Conservation (phyloP, 2,888 invertebrate species). For the Chloromyia formosa region DNA sequence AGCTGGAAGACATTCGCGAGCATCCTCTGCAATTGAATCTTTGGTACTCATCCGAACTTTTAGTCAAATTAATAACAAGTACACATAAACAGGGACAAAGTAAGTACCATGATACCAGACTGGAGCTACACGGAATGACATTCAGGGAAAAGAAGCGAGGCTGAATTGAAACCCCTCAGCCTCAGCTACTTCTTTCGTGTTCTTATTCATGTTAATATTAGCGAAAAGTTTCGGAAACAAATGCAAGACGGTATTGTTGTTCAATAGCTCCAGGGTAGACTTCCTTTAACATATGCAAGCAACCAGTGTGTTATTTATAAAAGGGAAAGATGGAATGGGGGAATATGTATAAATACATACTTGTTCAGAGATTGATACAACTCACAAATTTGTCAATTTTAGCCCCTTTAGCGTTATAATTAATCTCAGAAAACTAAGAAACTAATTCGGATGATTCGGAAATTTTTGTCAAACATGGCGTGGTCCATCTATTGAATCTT, state of each 20-base stretch:
- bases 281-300: conserved; percentile 36
- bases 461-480: too few species aligned
- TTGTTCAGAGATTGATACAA: not conserved
- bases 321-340: not conserved
- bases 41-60: conserved; percentile 12
- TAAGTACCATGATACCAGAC: not conserved
- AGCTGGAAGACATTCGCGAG: conserved; percentile 33
- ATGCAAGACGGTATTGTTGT: conserved; percentile 44
- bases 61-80: conserved; percentile 34
- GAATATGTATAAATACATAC: not conserved
- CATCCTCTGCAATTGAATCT: not conserved
- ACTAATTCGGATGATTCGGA: too few species aligned
- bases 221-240: conserved; percentile 11
- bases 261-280: conserved; percentile 42
- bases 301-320: not conserved
- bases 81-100: not conserved
- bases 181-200: not conserved
- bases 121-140: not conserved
- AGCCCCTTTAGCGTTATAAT: too few species aligned
- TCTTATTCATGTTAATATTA: not conserved
- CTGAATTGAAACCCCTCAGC: too few species aligned
- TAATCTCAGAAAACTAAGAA: too few species aligned
- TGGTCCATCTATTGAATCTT: too few species aligned
- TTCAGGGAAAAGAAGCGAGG: too few species aligned
- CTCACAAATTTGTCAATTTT: too few species aligned